Evolutionary conservation across 1,140 invertebrate genomes (phyloP).

Genomic region (Pseudomyrmex concolor): DNA sequence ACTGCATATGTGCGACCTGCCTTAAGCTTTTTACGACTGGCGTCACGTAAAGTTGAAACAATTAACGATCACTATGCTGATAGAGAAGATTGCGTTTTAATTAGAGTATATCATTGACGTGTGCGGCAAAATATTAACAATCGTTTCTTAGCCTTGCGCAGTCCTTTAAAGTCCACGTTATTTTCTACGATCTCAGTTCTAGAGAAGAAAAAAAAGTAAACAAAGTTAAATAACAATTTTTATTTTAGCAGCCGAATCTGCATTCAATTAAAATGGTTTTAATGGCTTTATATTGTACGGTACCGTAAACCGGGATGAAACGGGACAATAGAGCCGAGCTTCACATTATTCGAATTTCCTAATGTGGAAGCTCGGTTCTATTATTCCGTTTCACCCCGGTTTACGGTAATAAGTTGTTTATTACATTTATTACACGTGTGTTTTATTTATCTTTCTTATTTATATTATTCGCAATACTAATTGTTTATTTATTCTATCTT

Average conservation of each 20-base stretch:
- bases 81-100: conserved; percentile 9
- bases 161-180: background rate
- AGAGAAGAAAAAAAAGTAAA: background rate
- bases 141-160: conserved; percentile 7
- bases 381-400: no score
- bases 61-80: conserved; percentile 43
- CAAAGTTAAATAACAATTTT: background rate
- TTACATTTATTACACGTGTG: no score
- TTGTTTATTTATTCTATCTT: background rate
- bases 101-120: conserved; percentile 1
- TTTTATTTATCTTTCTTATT: background rate
- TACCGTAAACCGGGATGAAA: no score
- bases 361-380: no score
- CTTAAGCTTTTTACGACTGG: conserved; percentile 25
- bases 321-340: no score
- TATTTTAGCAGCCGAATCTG: background rate
- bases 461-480: background rate
- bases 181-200: background rate
- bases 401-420: background rate
- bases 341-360: no score
- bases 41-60: conserved; percentile 44
- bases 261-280: background rate
- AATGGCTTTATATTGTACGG: background rate
- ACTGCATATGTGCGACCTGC: background rate
- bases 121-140: background rate